Percentiles rank a stretch among this genome's conserved stretches.
Evolutionary conservation across 2,113 vertebrate genomes (phyloP).

Genomic region (Salvator merianae): DNA sequence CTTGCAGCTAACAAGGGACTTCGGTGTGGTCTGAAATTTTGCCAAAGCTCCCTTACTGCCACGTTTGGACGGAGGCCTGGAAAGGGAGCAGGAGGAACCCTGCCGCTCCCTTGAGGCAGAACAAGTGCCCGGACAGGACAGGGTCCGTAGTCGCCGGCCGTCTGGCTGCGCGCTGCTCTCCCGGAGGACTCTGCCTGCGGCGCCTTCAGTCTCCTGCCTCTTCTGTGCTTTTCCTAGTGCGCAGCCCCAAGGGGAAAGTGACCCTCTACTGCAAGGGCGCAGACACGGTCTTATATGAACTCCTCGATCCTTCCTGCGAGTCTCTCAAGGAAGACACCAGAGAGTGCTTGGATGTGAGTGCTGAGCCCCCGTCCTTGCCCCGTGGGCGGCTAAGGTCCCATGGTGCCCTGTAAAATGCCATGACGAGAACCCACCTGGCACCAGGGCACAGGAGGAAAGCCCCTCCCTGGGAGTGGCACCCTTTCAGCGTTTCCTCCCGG

Average conservation of each 20-base stretch:
- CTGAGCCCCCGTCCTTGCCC: background rate
- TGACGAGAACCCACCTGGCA: too few species aligned
- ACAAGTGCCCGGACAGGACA: too few species aligned
- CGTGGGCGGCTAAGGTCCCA: too few species aligned
- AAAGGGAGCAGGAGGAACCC: background rate
- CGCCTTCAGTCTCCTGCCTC: background rate
- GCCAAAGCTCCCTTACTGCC: background rate
- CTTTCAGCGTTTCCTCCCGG: too few species aligned
- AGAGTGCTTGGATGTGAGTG: conserved; percentile 87
- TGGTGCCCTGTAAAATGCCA: too few species aligned
- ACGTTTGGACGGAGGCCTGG: background rate
- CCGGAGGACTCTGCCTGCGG: background rate
- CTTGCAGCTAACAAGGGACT: background rate
- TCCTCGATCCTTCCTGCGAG: conserved; percentile 81
- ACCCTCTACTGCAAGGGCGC: conserved; percentile 94
- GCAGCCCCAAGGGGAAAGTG: conserved; percentile 80
- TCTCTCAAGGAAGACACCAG: conserved; percentile 81
- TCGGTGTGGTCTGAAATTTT: background rate
- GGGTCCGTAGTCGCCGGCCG: background rate
- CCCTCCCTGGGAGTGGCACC: too few species aligned
- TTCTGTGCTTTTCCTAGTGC: conserved; percentile 74
- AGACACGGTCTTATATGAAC: conserved; percentile 89
- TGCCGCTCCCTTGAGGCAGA: background rate
- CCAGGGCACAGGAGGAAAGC: too few species aligned
- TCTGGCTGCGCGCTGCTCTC: background rate